Evolutionary conservation across 2,797 vertebrate species (phyloP).

Genomic region (Smutsia gigantea): DNA sequence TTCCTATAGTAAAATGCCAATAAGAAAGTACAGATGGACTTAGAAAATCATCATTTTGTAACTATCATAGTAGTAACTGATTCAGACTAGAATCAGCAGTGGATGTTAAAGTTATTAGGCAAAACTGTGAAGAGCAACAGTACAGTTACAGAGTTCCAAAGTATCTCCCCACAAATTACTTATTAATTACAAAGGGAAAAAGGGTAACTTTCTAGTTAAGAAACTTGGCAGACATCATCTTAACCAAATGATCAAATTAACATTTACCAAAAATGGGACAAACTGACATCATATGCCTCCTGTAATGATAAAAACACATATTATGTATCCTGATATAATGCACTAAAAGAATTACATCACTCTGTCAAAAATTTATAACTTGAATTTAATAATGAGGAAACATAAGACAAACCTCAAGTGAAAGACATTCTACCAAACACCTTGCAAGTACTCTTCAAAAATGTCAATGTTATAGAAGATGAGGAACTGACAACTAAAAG

Average conservation of each 20-base stretch:
- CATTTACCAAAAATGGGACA: background rate
- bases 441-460: constrained; percentile 27
- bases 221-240: background rate
- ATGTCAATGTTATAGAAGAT: constrained; percentile 5
- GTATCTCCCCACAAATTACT: background rate
- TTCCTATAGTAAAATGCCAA: background rate
- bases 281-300: background rate
- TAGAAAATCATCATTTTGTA: constrained; percentile 47
- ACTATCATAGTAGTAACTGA: background rate
- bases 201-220: background rate
- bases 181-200: constrained; percentile 19
- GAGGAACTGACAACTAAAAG: constrained; percentile 41
- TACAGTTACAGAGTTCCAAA: background rate
- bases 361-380: background rate
- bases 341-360: background rate
- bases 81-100: constrained; percentile 14
- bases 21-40: background rate
- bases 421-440: background rate
- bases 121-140: constrained; percentile 10
- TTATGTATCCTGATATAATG: background rate
- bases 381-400: constrained; percentile 14
- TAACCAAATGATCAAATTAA: constrained; percentile 26
- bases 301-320: background rate
- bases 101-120: background rate
- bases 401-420: background rate